Evolutionary conservation across 2,888 invertebrate species (phyloP).

Genomic region (Conus canariensis): DNA sequence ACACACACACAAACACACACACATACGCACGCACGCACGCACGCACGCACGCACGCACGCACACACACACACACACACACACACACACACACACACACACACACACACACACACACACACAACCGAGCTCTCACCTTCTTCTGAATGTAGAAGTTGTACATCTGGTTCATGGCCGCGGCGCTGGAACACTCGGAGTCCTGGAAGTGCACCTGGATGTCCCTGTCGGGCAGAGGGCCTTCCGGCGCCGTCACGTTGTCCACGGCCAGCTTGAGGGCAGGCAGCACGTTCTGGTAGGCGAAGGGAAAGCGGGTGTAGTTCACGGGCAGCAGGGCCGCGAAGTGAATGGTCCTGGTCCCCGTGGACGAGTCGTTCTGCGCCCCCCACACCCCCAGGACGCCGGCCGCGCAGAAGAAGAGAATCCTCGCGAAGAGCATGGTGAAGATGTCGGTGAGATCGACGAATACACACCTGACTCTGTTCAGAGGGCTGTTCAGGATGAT

Average conservation of each 20-base stretch:
- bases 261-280: conserved; percentile 45
- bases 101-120: not conserved
- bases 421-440: not conserved
- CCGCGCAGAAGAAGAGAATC: not conserved
- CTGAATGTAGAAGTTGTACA: conserved; percentile 47
- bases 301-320: conserved; percentile 23
- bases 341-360: not conserved
- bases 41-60: not conserved
- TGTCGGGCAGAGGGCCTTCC: conserved; percentile 30
- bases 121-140: conserved; percentile 31
- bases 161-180: conserved; percentile 45
- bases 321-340: conserved; percentile 42
- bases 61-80: not conserved
- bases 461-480: not conserved
- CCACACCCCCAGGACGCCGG: not conserved
- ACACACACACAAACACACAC: not conserved
- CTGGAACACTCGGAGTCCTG: conserved; percentile 44
- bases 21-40: not conserved
- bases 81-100: not conserved
- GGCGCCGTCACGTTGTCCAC: conserved; percentile 44
- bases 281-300: conserved; percentile 35
- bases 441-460: not conserved
- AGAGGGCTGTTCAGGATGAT: not conserved
- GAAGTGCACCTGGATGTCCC: conserved; percentile 40
- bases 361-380: not conserved